These are phyloP conservation scores for Anolis sagrei DNA, from an alignment of 2,113 vertebrate species.

Conservation along the genomic window DNA sequence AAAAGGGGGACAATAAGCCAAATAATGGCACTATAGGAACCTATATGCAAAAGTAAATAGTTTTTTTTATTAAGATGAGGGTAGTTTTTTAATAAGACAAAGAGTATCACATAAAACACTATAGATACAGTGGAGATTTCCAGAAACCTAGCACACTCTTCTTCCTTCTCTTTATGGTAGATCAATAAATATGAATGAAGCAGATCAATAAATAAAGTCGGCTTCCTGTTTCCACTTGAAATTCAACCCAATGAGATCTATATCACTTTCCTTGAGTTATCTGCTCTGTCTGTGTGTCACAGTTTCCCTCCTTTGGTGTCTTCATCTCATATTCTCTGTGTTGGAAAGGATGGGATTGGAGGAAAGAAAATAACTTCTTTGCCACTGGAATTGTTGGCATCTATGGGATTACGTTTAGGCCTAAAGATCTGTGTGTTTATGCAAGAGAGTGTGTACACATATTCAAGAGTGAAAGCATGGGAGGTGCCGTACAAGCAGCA, in stretches of 20 bases:
- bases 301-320: constrained; percentile 15
- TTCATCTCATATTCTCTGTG: background rate
- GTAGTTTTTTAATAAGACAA: too few relatives aligned
- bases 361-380: background rate
- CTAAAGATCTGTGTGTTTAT: background rate
- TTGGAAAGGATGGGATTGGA: background rate
- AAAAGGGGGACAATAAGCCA: too few relatives aligned
- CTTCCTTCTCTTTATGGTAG: background rate
- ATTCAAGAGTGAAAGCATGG: background rate
- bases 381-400: background rate
- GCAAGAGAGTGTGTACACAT: accelerated
- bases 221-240: background rate
- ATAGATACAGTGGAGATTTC: background rate
- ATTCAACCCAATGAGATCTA: accelerated
- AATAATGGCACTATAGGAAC: too few relatives aligned
- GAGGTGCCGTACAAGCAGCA: background rate
- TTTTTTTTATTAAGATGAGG: too few relatives aligned
- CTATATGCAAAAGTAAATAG: too few relatives aligned
- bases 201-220: background rate
- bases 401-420: background rate
- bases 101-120: too few relatives aligned
- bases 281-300: background rate
- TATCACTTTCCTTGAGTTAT: constrained; percentile 2
- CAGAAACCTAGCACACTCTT: background rate
- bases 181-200: background rate